Conservation (phyloP, 2,888 invertebrate genomes). For the Drosophila helvetica region DNA sequence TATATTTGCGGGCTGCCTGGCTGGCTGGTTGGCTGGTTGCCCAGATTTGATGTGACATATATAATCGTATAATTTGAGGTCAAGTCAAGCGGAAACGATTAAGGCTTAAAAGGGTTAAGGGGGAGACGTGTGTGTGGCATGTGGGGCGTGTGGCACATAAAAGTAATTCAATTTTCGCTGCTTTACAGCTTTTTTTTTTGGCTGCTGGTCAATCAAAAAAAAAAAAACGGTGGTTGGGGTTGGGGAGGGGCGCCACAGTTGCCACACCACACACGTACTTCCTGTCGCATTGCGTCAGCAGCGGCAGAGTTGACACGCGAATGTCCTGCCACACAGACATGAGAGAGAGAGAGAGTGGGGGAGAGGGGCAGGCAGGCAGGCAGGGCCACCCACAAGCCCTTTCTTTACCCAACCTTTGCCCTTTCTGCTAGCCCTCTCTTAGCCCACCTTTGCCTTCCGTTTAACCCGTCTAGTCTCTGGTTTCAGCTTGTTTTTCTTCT, state of each 20-base stretch:
- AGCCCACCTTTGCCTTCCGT: slow-evolving; percentile 5
- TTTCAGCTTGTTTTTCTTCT: slow-evolving; percentile 42
- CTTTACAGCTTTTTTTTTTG: slow-evolving; percentile 35
- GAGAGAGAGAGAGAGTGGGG: neutral
- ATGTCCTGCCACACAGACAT: slow-evolving; percentile 18
- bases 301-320: slow-evolving; percentile 50
- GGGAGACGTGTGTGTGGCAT: slow-evolving; percentile 1
- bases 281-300: slow-evolving; percentile 69
- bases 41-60: slow-evolving; percentile 68
- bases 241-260: slow-evolving; percentile 11
- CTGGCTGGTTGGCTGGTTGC: neutral
- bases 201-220: slow-evolving; percentile 34
- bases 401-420: neutral
- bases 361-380: too few species aligned
- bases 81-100: slow-evolving; percentile 77
- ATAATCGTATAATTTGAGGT: slow-evolving; percentile 53
- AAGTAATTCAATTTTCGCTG: slow-evolving; percentile 70
- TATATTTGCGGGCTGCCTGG: slow-evolving; percentile 14
- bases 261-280: neutral
- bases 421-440: neutral
- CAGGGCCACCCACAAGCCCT: neutral
- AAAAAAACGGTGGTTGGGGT: slow-evolving; percentile 4
- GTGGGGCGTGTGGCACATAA: slow-evolving; percentile 28
- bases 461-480: slow-evolving; percentile 15
- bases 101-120: slow-evolving; percentile 16